Conservation (phyloP, 2,113 vertebrate species). For the Machaerirhynchus nigripectus region DNA sequence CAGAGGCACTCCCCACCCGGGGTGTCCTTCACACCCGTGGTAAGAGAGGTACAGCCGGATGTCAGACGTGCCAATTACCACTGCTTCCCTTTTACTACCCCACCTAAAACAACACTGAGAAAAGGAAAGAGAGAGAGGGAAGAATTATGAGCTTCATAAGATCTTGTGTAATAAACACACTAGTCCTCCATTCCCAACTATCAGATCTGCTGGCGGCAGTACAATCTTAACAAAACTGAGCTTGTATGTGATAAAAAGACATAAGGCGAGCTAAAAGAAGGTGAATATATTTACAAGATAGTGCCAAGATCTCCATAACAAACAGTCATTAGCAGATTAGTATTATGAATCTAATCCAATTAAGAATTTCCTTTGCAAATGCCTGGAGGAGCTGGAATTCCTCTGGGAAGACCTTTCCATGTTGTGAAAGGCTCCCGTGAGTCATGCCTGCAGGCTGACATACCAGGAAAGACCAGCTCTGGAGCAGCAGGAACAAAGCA, state of each 20-base stretch:
- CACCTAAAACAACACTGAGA: background rate
- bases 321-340: constrained; percentile 55
- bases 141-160: background rate
- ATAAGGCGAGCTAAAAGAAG: constrained; percentile 8
- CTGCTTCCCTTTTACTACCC: background rate
- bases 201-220: background rate
- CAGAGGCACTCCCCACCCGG: background rate
- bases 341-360: constrained; percentile 64
- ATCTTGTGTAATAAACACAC: background rate
- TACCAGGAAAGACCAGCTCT: constrained; percentile 51
- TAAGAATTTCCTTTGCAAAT: constrained; percentile 63
- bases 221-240: background rate
- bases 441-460: constrained; percentile 31
- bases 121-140: background rate
- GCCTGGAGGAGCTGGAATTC: constrained; percentile 53
- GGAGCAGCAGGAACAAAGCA: background rate
- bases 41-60: background rate
- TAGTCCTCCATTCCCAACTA: background rate
- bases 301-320: constrained; percentile 46
- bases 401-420: constrained; percentile 49
- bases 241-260: background rate
- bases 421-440: constrained; percentile 39
- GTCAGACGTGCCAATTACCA: background rate
- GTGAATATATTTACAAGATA: constrained; percentile 56
- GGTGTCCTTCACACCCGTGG: background rate